Percentiles rank a stretch among this genome's conserved stretches.
These are phyloP conservation scores for Drosophila oshimai DNA, from an alignment of 1,140 invertebrate species.

Conservation along the genomic window DNA sequence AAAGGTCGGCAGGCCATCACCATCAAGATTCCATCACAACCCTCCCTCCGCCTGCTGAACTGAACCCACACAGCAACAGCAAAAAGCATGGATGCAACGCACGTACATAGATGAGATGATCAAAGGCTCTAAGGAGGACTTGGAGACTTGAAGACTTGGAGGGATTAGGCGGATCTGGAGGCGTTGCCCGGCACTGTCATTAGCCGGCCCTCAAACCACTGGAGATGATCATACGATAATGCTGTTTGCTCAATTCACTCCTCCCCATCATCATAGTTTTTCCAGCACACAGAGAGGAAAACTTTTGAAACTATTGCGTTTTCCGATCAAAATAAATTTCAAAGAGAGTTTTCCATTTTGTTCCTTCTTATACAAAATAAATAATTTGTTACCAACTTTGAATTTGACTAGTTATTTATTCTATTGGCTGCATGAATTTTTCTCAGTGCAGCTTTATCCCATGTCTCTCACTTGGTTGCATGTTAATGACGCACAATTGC, in stretches of 20 bases:
- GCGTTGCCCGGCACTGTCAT: slow-evolving; percentile 32
- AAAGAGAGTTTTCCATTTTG: too few relatives aligned
- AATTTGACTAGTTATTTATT: too few relatives aligned
- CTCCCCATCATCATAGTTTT: not conserved
- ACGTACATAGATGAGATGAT: slow-evolving; percentile 20
- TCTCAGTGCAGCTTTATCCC: not conserved
- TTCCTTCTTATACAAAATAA: too few relatives aligned
- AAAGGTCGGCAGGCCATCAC: slow-evolving; percentile 18
- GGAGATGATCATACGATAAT: slow-evolving; percentile 36
- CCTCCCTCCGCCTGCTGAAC: too few relatives aligned
- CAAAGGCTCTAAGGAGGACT: slow-evolving; percentile 6
- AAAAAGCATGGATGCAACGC: not conserved
- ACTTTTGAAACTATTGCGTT: not conserved
- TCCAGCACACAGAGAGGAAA: too few relatives aligned
- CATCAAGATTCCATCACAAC: slow-evolving; percentile 12
- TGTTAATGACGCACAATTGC: slow-evolving; percentile 57
- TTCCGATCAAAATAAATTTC: too few relatives aligned
- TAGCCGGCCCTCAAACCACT: slow-evolving; percentile 26
- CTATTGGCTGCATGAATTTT: not conserved
- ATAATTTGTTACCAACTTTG: too few relatives aligned
- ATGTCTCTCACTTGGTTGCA: slow-evolving; percentile 35
- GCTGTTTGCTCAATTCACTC: slow-evolving; percentile 58
- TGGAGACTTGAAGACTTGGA: not conserved
- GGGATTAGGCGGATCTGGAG: not conserved
- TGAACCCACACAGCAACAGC: slow-evolving; percentile 3